Base-by-base conservation (phyloP, 2,113 vertebrate species). In the Regulus satrapa region DNA sequence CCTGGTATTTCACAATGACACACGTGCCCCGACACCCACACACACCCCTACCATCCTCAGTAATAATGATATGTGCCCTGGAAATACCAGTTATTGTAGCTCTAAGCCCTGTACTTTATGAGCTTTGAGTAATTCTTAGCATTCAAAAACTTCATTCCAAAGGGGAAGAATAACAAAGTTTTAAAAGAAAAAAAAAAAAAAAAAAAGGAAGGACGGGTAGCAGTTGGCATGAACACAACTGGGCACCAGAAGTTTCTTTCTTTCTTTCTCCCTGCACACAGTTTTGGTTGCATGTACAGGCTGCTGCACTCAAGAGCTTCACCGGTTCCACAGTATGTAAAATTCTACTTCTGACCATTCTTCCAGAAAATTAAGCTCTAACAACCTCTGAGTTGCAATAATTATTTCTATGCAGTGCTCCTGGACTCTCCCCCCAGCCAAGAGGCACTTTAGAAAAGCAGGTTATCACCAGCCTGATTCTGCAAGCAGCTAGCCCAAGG, bases 131-230 rank as follows among this genome's bases (percentile, higher is more conserved):
- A 91, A 95, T 87, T 87, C 51, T 64, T 62, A 87, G 48, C 73
- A 92, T 81, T 87, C 59, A 85, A 48, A 83, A 81, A 75, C 34
- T 26, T 92, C 88, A 88, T 76, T 91, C 81, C 87, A 95, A 85
- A 71, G 51, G 29, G 55, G 46, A 93, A 71, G 8, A 91, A 68
- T 17, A 87, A 69, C 34, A 23, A 84, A 73, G 14, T 48, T 67
- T 38, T 10, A 18, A 55, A 63, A 66, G 8, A 23, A 54, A 55
- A 49, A 12, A 49, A 14, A 55, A 49, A 12, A 49, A 14, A 26
- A 34, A 32, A n/a, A 36, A 46, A 26, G 0, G 0, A 76, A 31
- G 8, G 36, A 63, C 0, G 1, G 34, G 59, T 78, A 85, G 83
- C n/a, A 24, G 38, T 56, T 89, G 94, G 49, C 67, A 85, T n/a